phyloP scores from a whole-genome alignment of 2,113 vertebrate species.

The Poeciliopsis occidentalis region DNA sequence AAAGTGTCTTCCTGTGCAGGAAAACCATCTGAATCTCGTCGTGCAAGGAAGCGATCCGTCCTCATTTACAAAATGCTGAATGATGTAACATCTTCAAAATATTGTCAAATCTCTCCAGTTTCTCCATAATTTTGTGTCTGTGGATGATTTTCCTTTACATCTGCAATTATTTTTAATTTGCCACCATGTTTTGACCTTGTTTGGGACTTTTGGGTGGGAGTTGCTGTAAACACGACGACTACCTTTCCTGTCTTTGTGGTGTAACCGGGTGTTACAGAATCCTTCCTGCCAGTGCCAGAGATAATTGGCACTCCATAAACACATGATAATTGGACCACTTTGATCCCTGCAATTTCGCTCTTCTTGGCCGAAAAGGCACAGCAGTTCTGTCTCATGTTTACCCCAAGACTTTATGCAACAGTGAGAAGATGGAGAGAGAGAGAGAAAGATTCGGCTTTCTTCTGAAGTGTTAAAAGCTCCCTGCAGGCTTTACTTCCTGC shows the following conservation, averaged over 20 bases:
- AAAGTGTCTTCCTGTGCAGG: slow-evolving; percentile 8
- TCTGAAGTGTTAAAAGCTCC: slow-evolving; percentile 77
- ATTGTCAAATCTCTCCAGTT: slow-evolving; percentile 34
- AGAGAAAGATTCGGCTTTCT: slow-evolving; percentile 54
- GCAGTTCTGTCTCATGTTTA: slow-evolving; percentile 67
- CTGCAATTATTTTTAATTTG: slow-evolving; percentile 61
- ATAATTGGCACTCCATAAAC: slow-evolving; percentile 79
- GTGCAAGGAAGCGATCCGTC: slow-evolving; percentile 37
- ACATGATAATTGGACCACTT: slow-evolving; percentile 78
- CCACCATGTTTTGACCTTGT: slow-evolving; percentile 40
- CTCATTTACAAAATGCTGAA: slow-evolving; percentile 59
- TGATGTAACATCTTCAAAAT: slow-evolving; percentile 59
- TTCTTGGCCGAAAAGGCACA: slow-evolving; percentile 65
- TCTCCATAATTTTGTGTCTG: slow-evolving; percentile 23
- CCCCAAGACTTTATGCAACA: slow-evolving; percentile 66
- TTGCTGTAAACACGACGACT: slow-evolving; percentile 50
- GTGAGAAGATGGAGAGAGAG: slow-evolving; percentile 36
- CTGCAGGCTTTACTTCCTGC: slow-evolving; percentile 71
- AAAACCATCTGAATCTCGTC: not conserved
- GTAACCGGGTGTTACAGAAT: slow-evolving; percentile 59
- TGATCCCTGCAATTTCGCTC: slow-evolving; percentile 75
- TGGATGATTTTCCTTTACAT: slow-evolving; percentile 25
- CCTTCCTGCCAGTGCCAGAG: slow-evolving; percentile 72
- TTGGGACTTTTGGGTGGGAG: slow-evolving; percentile 39
- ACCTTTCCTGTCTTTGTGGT: slow-evolving; percentile 66